Evolutionary conservation across 2,888 invertebrate species (phyloP), one percentile per base, ranked within the genome.

Genomic region (Octonoba sinensis): DNA sequence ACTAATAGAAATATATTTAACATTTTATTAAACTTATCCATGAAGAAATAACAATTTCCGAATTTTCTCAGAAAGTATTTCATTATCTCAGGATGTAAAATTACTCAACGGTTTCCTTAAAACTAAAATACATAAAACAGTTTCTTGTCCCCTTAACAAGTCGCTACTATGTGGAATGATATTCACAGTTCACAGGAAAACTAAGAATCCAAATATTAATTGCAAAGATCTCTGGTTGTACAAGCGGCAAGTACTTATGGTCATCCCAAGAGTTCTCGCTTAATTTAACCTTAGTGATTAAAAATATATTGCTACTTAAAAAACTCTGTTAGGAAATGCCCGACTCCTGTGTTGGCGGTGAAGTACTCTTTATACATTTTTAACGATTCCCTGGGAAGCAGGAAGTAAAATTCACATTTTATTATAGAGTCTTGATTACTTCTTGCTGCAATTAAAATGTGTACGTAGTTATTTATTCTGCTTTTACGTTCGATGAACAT

Each of bases 401-500:
- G 49, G 59, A 47, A 59, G 49, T 60, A 60, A 71, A 71, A 71
- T 71, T 71, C 71, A 59, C 71, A 71, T 71, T 71, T 71, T 71
- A 71, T 71, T 71, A 71, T 71, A 49, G 60, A 47, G 71, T 59
- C 71, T 71, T 71, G 71, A 71, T 71, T 71, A 71, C 71, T 71
- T 71, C 71, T 71, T 71, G 49, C 49, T 54, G 67, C 24, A 67
- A 67, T 67, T 67, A 71, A 71, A 71, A 49, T 8, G 36, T 36
- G 36, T 36, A 11, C 36, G 36, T 36, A 36, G 36, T 36, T 36
- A 36, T 36, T 36, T 36, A 36, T 36, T 36, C 36, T 8, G 36
- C 36, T 36, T 36, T 36, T 36, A 36, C 36, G 36, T 36, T 36
- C 36, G 36, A 36, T 36, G 36, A 36, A 36, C 36, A 36, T 36